A percentile compares a stretch with the other conserved stretches of the same genome.
phyloP scores from a whole-genome alignment of 2,797 vertebrate species.

The Lithobates sylvaticus region DNA sequence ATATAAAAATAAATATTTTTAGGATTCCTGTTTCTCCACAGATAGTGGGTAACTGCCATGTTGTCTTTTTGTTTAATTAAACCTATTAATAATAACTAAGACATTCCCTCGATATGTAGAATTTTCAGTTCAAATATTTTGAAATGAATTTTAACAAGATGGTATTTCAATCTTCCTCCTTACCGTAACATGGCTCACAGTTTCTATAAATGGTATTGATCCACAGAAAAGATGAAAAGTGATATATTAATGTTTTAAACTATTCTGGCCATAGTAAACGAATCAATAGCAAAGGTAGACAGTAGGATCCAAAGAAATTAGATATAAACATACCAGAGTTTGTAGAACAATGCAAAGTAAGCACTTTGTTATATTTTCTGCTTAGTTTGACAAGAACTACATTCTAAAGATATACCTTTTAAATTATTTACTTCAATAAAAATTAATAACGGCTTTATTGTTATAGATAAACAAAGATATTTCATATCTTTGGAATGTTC shows the following conservation, averaged over 20 bases:
- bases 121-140: background rate
- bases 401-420: constrained; percentile 29
- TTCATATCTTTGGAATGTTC: background rate
- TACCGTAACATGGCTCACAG: constrained; percentile 56
- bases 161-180: constrained; percentile 54
- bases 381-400: constrained; percentile 27
- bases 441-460: constrained; percentile 17
- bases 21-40: too few relatives aligned
- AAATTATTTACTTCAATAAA: constrained; percentile 23
- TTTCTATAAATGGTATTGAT: constrained; percentile 61
- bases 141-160: constrained; percentile 27
- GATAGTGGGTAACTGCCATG: too few relatives aligned
- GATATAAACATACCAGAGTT: constrained; percentile 52
- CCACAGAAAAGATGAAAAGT: constrained; percentile 55
- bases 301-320: constrained; percentile 56
- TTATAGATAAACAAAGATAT: constrained; percentile 21
- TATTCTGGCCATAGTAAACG: constrained; percentile 56
- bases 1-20: too few relatives aligned
- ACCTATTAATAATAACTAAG: background rate
- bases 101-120: background rate
- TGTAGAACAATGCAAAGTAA: constrained; percentile 55
- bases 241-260: constrained; percentile 62
- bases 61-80: background rate
- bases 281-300: constrained; percentile 59
- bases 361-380: constrained; percentile 41